Conservation (phyloP, 2,888 invertebrate genomes). For the Neoscelio sp. region DNA sequence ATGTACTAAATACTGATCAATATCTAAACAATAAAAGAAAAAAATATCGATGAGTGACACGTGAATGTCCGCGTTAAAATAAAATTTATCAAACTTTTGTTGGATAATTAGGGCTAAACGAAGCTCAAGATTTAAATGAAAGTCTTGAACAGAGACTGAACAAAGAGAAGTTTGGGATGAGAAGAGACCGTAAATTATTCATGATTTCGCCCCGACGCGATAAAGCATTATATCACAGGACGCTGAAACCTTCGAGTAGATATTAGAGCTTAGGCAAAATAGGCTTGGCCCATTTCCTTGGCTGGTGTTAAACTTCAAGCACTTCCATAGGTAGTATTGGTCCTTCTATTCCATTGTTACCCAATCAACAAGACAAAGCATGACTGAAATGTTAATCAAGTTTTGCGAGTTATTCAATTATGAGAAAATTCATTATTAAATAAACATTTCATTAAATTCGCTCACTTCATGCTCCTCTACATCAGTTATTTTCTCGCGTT, state of each 20-base stretch:
- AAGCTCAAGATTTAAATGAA: slow-evolving; percentile 70
- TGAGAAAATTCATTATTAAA: slow-evolving; percentile 54
- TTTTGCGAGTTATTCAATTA: slow-evolving; percentile 56
- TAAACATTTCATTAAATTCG: slow-evolving; percentile 51
- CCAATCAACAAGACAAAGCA: slow-evolving; percentile 62
- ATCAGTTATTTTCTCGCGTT: slow-evolving; percentile 17
- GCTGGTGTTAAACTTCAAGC: slow-evolving; percentile 70
- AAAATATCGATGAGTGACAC: slow-evolving; percentile 13
- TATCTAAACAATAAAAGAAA: too few species aligned
- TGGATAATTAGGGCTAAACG: slow-evolving; percentile 68
- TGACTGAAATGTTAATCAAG: slow-evolving; percentile 64
- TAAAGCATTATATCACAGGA: slow-evolving; percentile 69
- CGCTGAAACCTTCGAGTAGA: slow-evolving; percentile 70
- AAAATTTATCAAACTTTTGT: slow-evolving; percentile 63
- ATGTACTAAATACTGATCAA: too few species aligned
- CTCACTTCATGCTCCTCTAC: slow-evolving; percentile 11
- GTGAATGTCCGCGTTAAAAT: slow-evolving; percentile 9
- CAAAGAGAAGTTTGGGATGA: slow-evolving; percentile 65
- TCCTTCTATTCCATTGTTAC: slow-evolving; percentile 63
- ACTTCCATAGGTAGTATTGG: slow-evolving; percentile 63
- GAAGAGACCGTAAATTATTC: slow-evolving; percentile 68
- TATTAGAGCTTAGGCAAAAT: slow-evolving; percentile 74
- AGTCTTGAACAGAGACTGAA: slow-evolving; percentile 67
- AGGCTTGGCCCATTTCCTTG: slow-evolving; percentile 68
- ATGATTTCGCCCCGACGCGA: slow-evolving; percentile 67